phyloP scores from a whole-genome alignment of 2,797 vertebrate genomes.

The Dermochelys coriacea region DNA sequence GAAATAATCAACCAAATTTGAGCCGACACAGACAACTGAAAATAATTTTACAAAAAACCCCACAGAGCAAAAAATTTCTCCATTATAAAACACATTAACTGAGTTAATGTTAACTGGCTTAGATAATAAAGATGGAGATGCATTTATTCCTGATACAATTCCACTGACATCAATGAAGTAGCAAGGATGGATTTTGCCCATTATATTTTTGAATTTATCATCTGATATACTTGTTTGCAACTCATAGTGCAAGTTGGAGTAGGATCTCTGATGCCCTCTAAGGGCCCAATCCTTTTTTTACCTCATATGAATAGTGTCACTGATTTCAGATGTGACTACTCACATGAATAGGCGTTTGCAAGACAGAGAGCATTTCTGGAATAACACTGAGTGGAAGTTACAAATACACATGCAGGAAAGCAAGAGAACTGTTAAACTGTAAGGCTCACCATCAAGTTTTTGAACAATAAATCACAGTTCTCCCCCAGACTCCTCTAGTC shows the following conservation, averaged over 20 bases:
- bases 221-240: accelerated
- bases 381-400: neutral
- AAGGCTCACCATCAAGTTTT: neutral
- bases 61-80: neutral
- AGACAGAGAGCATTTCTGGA: neutral
- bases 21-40: neutral
- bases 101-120: neutral
- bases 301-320: neutral
- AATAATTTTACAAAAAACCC: neutral
- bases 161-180: neutral
- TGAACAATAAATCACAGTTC: neutral
- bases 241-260: neutral
- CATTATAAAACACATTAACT: neutral
- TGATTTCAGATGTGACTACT: neutral
- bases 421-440: neutral
- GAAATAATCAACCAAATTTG: neutral
- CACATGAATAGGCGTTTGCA: neutral
- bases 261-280: conserved; percentile 57
- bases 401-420: accelerated
- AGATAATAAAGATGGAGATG: neutral
- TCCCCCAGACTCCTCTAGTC: accelerated
- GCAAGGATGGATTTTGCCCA: conserved; percentile 58
- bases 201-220: accelerated
- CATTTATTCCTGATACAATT: neutral
- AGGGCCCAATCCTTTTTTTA: conserved; percentile 16